phyloP scores from a whole-genome alignment of 2,797 vertebrate genomes.

The Poecilia wingei region DNA sequence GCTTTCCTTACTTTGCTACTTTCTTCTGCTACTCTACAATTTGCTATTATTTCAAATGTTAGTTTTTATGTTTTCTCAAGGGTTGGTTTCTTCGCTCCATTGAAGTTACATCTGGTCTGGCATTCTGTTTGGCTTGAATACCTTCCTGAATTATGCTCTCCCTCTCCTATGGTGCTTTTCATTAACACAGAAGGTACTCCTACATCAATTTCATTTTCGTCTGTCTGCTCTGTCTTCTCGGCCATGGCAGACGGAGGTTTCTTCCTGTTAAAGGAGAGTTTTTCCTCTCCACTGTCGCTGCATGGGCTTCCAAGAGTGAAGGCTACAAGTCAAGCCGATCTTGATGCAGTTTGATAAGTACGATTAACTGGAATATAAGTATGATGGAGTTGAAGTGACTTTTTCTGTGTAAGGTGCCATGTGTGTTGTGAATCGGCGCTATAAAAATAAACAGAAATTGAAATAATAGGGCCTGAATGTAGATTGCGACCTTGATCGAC shows the following conservation, averaged over 20 bases:
- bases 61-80: neutral
- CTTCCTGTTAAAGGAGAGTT: no score
- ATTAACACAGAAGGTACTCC: no score
- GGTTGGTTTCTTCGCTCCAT: neutral
- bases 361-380: neutral
- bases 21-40: neutral
- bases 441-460: neutral
- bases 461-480: neutral
- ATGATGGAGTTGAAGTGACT: neutral
- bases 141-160: neutral
- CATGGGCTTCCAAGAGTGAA: no score
- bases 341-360: neutral
- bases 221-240: no score
- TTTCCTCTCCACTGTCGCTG: no score
- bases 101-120: neutral
- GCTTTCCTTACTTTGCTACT: neutral
- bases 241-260: no score
- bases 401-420: neutral
- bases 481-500: conserved; percentile 37
- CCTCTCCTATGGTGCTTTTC: no score
- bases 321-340: neutral
- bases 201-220: no score
- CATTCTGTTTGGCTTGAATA: neutral
- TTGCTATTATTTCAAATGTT: neutral
- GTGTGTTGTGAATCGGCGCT: neutral